Conservation (phyloP, 1,140 invertebrate genomes). For the Caerostris extrusa region DNA sequence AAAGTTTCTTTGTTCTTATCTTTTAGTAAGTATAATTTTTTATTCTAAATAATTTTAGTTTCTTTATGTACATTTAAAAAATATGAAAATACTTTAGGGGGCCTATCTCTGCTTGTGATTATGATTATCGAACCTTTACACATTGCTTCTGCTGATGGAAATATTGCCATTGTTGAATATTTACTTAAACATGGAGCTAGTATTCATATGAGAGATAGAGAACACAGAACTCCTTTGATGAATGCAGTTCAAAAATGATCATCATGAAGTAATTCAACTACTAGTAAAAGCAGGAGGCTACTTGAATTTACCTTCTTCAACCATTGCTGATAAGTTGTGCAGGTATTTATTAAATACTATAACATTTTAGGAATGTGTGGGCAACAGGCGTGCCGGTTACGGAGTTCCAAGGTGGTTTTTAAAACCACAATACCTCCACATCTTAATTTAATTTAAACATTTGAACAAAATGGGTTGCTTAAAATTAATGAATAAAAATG, state of each 20-base stretch:
- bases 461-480: too few relatives aligned
- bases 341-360: constrained; percentile 81
- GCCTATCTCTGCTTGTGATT: constrained; percentile 89
- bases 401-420: too few relatives aligned
- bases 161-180: constrained; percentile 87
- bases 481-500: too few relatives aligned
- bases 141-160: constrained; percentile 88
- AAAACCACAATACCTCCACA: too few relatives aligned
- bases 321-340: constrained; percentile 83
- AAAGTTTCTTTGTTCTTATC: constrained; percentile 16
- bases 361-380: too few relatives aligned
- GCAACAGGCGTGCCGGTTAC: too few relatives aligned
- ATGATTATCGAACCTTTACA: constrained; percentile 91
- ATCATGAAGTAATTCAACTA: constrained; percentile 80
- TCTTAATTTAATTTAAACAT: too few relatives aligned
- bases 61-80: neutral
- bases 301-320: constrained; percentile 85
- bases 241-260: constrained; percentile 80
- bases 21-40: neutral
- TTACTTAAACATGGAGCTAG: constrained; percentile 91
- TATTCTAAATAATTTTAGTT: neutral
- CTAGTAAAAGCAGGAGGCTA: constrained; percentile 84
- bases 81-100: constrained; percentile 82
- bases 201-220: constrained; percentile 89
- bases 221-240: constrained; percentile 80